These are phyloP conservation scores for Gymnobelideus leadbeateri DNA, from an alignment of 2,113 vertebrate species.

Conservation along the genomic window DNA sequence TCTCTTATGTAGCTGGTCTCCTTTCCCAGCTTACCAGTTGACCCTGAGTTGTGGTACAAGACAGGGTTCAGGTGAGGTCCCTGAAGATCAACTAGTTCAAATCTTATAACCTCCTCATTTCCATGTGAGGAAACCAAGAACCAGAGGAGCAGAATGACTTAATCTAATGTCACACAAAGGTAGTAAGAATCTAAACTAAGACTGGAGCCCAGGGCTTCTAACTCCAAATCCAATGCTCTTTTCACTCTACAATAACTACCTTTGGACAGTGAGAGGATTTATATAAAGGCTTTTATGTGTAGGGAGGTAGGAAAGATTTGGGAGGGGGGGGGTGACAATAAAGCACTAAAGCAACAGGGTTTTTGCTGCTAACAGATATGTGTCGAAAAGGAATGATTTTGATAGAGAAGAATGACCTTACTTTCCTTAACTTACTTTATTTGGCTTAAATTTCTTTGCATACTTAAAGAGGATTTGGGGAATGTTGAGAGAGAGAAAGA, in stretches of 20 bases:
- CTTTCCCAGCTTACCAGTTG: neutral
- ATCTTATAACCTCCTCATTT: neutral
- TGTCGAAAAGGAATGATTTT: no score
- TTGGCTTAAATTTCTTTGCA: no score
- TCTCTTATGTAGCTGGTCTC: neutral
- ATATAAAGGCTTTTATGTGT: no score
- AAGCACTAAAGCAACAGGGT: no score
- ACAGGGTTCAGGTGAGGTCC: neutral
- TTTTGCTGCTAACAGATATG: no score
- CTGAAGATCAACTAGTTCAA: neutral
- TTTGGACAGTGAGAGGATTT: no score
- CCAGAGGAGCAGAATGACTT: neutral
- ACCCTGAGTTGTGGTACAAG: neutral
- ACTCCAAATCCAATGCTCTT: neutral
- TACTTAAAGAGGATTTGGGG: no score
- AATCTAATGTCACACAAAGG: neutral
- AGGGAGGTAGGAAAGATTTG: no score
- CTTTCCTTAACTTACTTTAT: no score
- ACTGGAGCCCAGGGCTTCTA: neutral
- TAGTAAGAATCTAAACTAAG: neutral
- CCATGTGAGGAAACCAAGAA: neutral
- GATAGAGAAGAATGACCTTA: no score
- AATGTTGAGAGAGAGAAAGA: no score
- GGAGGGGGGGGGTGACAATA: no score
- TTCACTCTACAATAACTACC: neutral